These are phyloP conservation scores for Lepidocyrtoides sp. DNA, from an alignment of 2,888 invertebrate species.

Conservation along the genomic window DNA sequence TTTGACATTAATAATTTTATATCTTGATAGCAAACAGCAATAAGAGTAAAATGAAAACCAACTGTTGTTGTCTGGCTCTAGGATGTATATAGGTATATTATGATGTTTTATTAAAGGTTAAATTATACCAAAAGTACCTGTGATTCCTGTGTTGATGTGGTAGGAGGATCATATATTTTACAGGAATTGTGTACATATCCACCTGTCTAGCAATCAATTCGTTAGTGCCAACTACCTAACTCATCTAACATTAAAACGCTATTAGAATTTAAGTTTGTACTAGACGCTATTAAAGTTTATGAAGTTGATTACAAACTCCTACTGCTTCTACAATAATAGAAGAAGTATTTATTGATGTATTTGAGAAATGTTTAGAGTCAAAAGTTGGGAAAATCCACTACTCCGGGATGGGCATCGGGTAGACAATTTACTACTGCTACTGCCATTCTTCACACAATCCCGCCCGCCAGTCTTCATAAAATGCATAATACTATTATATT, in stretches of 20 bases:
- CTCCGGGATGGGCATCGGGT: not conserved
- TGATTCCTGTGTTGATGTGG: not conserved
- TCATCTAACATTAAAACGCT: not conserved
- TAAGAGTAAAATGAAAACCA: constrained; percentile 50
- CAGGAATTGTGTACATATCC: not conserved
- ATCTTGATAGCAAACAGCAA: constrained; percentile 48
- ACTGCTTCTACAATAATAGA: not conserved
- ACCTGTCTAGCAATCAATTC: not conserved
- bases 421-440: not conserved
- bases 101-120: not conserved
- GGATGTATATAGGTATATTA: constrained; percentile 41
- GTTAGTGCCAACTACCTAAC: not conserved
- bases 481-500: not conserved
- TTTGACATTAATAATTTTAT: not conserved
- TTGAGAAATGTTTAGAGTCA: not conserved
- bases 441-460: not conserved
- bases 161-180: not conserved
- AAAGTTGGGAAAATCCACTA: constrained; percentile 32
- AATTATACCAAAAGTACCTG: constrained; percentile 61
- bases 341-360: constrained; percentile 18
- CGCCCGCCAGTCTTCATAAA: not conserved
- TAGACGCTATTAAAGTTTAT: not conserved
- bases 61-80: constrained; percentile 13
- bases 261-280: not conserved
- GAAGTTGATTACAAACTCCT: not conserved